Base-by-base conservation (phyloP, 1,140 invertebrate species). In the Magallana ariakensis region DNA sequence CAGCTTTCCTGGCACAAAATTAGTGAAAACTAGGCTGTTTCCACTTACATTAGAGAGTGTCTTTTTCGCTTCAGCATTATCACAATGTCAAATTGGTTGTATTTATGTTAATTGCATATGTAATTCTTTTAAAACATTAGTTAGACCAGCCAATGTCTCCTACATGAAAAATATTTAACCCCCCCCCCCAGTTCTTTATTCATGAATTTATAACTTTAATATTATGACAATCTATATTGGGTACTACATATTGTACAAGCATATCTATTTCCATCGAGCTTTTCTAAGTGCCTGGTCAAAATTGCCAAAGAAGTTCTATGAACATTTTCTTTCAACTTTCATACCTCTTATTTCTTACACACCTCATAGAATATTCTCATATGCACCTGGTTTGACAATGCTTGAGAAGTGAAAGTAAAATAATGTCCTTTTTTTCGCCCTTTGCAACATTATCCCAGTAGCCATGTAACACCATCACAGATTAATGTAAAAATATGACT, bases 401-500 rank as follows among this genome's bases (percentile, higher is more conserved):
- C 26, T 26, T 26, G 4, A 75, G 11, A 26, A 33, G 15, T 5
- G 8, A 75, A 9, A 75, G 11, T 26, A 11, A 75, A 75, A n/a
- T n/a, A 75, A 13, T 26, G 66, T 60, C 66, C 66, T 13, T 75
- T 13, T n/a, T 75, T 70, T 19, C 22, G 15, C 6, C 13, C 33
- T 26, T 11, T 10, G 66, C 33, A 26, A 13, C 22, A 75, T 75
- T 75, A 75, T 75, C 66, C 13, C 66, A 13, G 33, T 1, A 75
- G 66, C 66, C 66, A 26, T 75, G 66, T 19, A 75, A 26, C 66
- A 75, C 66, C 66, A 75, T 13, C 22, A 75, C 22, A 82, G 80
- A 82, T 82, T 82, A 82, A 82, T 55, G 80, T 82, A 82, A 82
- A n/a, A 82, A 82, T 55, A 82, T 22, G 54, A 55, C 80, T 56